These are phyloP conservation scores for Drosophila rubida DNA, from an alignment of 2,888 invertebrate species.

Conservation along the genomic window DNA sequence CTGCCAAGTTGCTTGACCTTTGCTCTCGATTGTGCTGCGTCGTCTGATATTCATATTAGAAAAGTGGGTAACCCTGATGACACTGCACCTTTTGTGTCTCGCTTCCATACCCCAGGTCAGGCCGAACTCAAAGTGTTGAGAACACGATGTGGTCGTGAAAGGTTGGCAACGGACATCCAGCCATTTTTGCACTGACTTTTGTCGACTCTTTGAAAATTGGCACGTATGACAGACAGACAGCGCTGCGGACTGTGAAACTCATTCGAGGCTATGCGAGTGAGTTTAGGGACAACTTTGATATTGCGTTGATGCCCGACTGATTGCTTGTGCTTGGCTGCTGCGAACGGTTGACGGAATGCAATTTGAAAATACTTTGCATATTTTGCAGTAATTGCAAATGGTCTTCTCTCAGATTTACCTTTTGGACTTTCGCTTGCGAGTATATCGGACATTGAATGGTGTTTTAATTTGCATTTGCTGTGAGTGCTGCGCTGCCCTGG, in stretches of 20 bases:
- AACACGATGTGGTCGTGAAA: neutral
- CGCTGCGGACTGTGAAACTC: neutral
- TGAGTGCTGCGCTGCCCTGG: neutral
- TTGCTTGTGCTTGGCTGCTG: slow-evolving; percentile 29
- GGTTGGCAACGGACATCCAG: neutral
- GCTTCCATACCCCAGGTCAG: neutral
- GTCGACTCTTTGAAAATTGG: neutral
- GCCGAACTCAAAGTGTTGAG: neutral
- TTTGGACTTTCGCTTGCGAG: neutral
- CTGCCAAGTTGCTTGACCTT: neutral
- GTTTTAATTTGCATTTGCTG: neutral
- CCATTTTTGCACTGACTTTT: neutral
- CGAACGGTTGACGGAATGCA: slow-evolving; percentile 52
- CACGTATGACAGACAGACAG: too few species aligned
- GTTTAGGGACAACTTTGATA: neutral
- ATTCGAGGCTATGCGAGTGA: neutral
- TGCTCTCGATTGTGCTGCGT: neutral
- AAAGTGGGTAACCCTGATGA: neutral
- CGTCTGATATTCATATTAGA: neutral
- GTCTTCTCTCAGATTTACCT: neutral
- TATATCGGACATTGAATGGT: neutral
- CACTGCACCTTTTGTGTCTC: slow-evolving; percentile 8
- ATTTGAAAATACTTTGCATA: slow-evolving; percentile 67
- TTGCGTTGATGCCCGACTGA: slow-evolving; percentile 6
- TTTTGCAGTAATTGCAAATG: slow-evolving; percentile 61